phyloP scores from a whole-genome alignment of 2,797 vertebrate genomes.

The Synaphobranchus kaupii region DNA sequence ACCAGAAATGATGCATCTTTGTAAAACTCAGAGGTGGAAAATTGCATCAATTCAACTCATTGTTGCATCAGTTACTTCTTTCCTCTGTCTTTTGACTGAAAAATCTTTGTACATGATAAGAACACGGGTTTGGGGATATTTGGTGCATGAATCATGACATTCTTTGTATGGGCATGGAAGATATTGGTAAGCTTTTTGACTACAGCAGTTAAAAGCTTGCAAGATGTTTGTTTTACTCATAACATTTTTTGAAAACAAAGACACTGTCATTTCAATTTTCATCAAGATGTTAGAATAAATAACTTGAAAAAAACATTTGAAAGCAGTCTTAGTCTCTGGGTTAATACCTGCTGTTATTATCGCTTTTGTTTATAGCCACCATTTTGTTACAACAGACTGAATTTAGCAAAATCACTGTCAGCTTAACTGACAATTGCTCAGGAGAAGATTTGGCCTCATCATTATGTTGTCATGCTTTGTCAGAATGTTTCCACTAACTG shows the following conservation, averaged over 20 bases:
- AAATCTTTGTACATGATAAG: not conserved
- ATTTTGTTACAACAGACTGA: not conserved
- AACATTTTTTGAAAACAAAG: not conserved
- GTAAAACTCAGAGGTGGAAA: not conserved
- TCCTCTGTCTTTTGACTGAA: not conserved
- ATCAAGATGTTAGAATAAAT: not conserved
- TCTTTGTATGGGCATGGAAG: not conserved
- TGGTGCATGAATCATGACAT: not conserved
- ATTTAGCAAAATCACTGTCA: slow-evolving; percentile 9
- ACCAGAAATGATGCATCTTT: not conserved
- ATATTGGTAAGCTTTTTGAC: no score
- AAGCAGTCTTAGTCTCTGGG: not conserved
- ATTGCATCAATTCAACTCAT: not conserved
- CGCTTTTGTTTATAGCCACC: slow-evolving; percentile 18
- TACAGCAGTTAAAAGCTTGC: not conserved
- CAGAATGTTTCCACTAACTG: slow-evolving; percentile 25
- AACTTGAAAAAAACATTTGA: not conserved
- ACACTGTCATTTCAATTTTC: not conserved
- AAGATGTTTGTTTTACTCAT: not conserved
- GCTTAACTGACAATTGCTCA: slow-evolving; percentile 18
- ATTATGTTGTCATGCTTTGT: slow-evolving; percentile 29
- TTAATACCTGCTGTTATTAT: slow-evolving; percentile 24
- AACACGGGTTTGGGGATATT: not conserved
- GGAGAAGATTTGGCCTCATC: slow-evolving; percentile 22
- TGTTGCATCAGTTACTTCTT: not conserved